Evolutionary conservation across 2,888 invertebrate genomes (phyloP).

Genomic region (Pedicia rivosa): DNA sequence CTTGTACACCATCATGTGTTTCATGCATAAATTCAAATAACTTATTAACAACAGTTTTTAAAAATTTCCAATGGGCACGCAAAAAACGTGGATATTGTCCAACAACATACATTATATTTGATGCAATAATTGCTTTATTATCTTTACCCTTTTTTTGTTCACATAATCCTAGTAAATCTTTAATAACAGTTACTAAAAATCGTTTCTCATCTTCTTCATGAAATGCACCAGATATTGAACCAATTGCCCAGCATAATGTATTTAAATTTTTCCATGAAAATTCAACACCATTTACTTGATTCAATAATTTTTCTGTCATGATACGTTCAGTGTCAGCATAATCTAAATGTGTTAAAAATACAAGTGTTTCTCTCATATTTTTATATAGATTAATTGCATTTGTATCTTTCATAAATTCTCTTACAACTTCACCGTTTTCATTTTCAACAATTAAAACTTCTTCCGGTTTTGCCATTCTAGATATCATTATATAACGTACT

Average conservation of each 20-base stretch:
- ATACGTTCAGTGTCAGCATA: slow-evolving; percentile 94
- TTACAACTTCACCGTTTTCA: slow-evolving; percentile 97
- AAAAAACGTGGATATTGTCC: slow-evolving; percentile 98
- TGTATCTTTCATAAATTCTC: slow-evolving; percentile 99
- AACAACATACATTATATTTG: slow-evolving; percentile 99
- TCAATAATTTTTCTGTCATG: slow-evolving; percentile 96
- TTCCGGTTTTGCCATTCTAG: slow-evolving; percentile 99
- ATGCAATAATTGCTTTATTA: slow-evolving; percentile 99
- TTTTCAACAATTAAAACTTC: slow-evolving; percentile 99
- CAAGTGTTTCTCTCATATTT: slow-evolving; percentile 96
- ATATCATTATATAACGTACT: slow-evolving; percentile 95
- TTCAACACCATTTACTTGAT: slow-evolving; percentile 95
- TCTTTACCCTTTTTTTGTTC: slow-evolving; percentile 97
- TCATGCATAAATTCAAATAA: slow-evolving; percentile 99
- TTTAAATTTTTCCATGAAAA: slow-evolving; percentile 99
- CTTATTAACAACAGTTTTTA: slow-evolving; percentile 99
- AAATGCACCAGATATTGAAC: slow-evolving; percentile 97
- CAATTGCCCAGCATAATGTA: slow-evolving; percentile 99
- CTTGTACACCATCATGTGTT: slow-evolving; percentile 99
- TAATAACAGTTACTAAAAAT: slow-evolving; percentile 97
- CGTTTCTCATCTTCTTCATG: slow-evolving; percentile 98
- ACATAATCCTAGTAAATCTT: slow-evolving; percentile 90
- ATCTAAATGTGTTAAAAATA: slow-evolving; percentile 97
- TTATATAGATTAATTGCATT: slow-evolving; percentile 99
- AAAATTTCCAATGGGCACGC: slow-evolving; percentile 98